Conservation (phyloP, 2,113 vertebrate species). For the Gymnarchus niloticus region DNA sequence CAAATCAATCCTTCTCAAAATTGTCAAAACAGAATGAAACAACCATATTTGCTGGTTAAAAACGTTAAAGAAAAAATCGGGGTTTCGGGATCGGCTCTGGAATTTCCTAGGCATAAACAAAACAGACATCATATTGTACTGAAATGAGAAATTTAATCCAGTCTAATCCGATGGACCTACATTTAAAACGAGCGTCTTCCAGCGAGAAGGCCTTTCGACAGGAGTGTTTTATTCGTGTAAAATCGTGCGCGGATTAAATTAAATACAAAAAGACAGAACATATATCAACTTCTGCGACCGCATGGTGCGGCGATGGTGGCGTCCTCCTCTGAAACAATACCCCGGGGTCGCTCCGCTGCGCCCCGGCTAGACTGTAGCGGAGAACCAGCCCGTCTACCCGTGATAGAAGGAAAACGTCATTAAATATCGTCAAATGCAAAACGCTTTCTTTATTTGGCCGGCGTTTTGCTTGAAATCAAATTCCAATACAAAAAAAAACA, state of each 20-base stretch:
- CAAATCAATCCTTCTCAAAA: background rate
- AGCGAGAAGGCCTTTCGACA: background rate
- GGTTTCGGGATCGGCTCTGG: background rate
- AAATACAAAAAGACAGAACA: background rate
- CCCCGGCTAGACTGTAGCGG: background rate
- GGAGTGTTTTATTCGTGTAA: background rate
- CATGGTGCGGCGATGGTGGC: background rate
- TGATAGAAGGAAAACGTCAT: background rate
- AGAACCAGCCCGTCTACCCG: background rate
- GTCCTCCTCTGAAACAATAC: background rate
- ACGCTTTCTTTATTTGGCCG: background rate
- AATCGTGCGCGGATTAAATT: background rate
- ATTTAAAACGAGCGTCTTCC: background rate
- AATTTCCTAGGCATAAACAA: background rate
- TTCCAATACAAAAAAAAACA: slow-evolving; percentile 7
- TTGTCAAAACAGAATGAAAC: background rate
- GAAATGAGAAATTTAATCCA: slow-evolving; percentile 1
- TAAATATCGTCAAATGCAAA: background rate
- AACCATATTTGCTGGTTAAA: background rate
- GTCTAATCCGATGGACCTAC: background rate
- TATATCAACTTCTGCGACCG: background rate
- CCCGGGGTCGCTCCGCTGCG: background rate
- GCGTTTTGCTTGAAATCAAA: background rate
- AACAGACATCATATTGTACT: background rate
- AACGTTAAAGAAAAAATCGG: background rate